Evolutionary conservation across 2,888 invertebrate genomes (phyloP).

Genomic region (Brachyptera risi): DNA sequence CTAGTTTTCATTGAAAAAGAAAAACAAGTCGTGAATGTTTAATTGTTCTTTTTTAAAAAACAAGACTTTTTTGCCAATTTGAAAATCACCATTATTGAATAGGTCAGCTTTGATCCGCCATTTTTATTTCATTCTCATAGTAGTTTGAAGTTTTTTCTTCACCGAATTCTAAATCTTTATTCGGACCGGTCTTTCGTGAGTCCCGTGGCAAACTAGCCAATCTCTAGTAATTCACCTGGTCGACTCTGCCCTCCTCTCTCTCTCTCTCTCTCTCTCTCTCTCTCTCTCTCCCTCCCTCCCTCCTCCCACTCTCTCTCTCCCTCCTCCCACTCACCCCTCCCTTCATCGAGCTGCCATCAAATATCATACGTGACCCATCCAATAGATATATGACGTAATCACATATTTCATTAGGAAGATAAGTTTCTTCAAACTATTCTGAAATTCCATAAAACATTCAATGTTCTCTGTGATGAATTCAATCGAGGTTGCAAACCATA

Average conservation of each 20-base stretch:
- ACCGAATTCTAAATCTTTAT: background rate
- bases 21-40: constrained; percentile 8
- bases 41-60: background rate
- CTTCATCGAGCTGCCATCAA: background rate
- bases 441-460: too few species aligned
- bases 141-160: background rate
- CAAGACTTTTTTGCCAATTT: background rate
- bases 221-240: constrained; percentile 16
- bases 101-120: constrained; percentile 3
- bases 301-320: background rate
- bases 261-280: background rate
- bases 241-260: background rate
- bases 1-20: constrained; percentile 10
- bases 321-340: constrained; percentile 3
- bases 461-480: too few species aligned
- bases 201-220: constrained; percentile 5
- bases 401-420: too few species aligned
- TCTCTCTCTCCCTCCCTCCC: constrained; percentile 1
- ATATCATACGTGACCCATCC: too few species aligned
- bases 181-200: constrained; percentile 20
- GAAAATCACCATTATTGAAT: constrained; percentile 7
- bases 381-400: too few species aligned
- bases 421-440: too few species aligned
- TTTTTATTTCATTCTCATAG: constrained; percentile 1
- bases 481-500: too few species aligned